Base-by-base conservation (phyloP, 2,113 vertebrate genomes). In the Clarias batrachus region DNA sequence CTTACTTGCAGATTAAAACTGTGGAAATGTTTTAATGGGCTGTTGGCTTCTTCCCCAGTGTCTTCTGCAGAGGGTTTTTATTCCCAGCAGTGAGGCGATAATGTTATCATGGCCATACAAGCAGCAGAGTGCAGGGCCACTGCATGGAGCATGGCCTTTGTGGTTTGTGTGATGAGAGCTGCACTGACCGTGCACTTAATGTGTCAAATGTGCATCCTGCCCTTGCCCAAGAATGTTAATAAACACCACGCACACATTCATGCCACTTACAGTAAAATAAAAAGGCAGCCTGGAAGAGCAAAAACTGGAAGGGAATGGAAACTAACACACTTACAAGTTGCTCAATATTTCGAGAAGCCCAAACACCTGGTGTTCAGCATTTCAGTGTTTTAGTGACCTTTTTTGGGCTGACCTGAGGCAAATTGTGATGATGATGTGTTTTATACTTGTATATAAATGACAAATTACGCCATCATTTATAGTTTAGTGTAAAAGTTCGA, bases 191-290 rank as follows among this genome's bases (percentile, higher is more conserved):
- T 25, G 3, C 25, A 83, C 80, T 84, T 90, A 91, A 93, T 91
- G 91, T 73, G 85, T 90, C 89, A 90, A 57, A 78, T 56, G 74
- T 56, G 90, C 63, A 89, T 52, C 78, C 84, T 73, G 7, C 81
- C 37, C 37, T 70, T 2, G 14, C 10, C 89, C 14, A 56, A 37
- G 68, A 77, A 81, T 12, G 41, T 83, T 52, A 21, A 56, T 30
- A 60, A 76, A 81, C 54, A 17, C 65, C 48, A 8, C 48, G 7
- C 48, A 48, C 48, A 48, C 85, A 82, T 74, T 63, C 65, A 77
- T 54, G 11, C 41, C 30, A 82, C 77, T 65, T 19, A 68, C 48
- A 82, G 81, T 60, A 27, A 66, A 86, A 88, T 88, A 48, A 48
- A 48, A 48, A 48, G 82, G 82, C 88, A 86, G 56, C 23, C 81